Evolutionary conservation across 1,140 invertebrate species (phyloP), one percentile per base, ranked within the genome.

Genomic region (Pseudachorutes palmiensis): DNA sequence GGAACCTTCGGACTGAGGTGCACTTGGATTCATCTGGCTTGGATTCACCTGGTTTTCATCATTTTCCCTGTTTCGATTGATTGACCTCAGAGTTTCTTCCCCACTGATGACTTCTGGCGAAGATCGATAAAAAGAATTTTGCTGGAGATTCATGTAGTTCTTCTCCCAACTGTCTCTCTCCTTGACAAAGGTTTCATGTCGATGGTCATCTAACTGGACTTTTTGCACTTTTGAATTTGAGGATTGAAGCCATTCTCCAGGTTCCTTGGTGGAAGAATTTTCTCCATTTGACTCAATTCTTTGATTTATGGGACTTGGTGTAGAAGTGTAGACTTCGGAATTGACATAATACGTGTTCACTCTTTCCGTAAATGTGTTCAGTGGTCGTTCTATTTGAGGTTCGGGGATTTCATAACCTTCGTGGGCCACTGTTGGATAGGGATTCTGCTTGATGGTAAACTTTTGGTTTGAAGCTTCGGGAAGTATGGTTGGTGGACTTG

Each of bases 81-180:
- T 26, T n/a, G 48, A 33, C 2, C 3, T 62, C 30, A 59, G 55
- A 2, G 62, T 45, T 9, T 64, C 36, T 24, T 49, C 45, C 5
- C 28, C 62, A 26, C 22, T 31, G 33, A 22, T n/a, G 32, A 48
- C 26, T 32, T 24, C 49, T 24, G 62, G 28, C 2, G 62, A 30
- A 3, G 41, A 16, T 24, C 55, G 22, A 32, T 51, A 62, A 30
- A 72, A 72, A 16, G 70, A 69, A 31, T 72, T 62, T 51, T 69
- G 70, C 29, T 71, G 70, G 0, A 71, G 49, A 24, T 68, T 72
- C 70, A 72, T 72, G 49, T 72, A 72, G 51, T 72, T 72, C 55
- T 72, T 62, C 31, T 72, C 70, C 70, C 70, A 72, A 24, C 60
- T 60, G 22, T 55, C 60, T 29, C 70, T 30, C 9, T 66, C 67